Evolutionary conservation across 2,113 vertebrate genomes (phyloP), one percentile per base, ranked within the genome.

Genomic region (Ageneiosus marmoratus): DNA sequence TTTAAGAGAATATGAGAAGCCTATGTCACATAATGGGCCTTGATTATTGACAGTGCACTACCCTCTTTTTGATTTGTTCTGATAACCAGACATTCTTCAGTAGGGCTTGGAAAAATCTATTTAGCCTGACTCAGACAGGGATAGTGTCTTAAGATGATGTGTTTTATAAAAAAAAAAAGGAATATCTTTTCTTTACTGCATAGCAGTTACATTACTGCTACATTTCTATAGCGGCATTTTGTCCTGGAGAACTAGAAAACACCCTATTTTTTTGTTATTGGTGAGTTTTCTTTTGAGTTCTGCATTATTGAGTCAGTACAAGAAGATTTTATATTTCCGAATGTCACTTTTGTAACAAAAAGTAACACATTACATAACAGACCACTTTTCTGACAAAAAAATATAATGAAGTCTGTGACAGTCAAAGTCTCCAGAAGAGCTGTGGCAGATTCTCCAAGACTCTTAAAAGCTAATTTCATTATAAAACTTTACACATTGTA

Each of bases 11-110:
- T 79, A 70, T 4, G 67, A 65, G 60, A 77, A 29, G 51, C 50
- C 62, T 48, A 29, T 70, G 67, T 72, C 29, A 77, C 83, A 80
- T 70, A 80, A 89, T 85, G 81, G 70, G 22, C 4, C 75, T 65
- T 79, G 53, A 77, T 82, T 86, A 85, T 86, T 86, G 87, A 80
- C 79, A 76, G 80, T 80, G 65, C 70, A 76, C 32, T 44, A 67
- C 15, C 58, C 79, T 89, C 87, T 89, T 63, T 81, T 81, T 67
- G 29, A 83, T 53, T 73, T 79, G 5, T 76, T 82, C 84, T 81
- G 74, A 84, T 65, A 70, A 82, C 60, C 55, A 83, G 70, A 84
- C 78, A 81, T 82, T 77, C 70, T 83, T 27, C 74, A 20, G 53
- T 56, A 70, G 51, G 46, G 60, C 79, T 51, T 51, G 53, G 78